Percentiles rank a stretch among this genome's conserved stretches.
phyloP scores from a whole-genome alignment of 1,140 invertebrate genomes.

The Oedothorax gibbosus region DNA sequence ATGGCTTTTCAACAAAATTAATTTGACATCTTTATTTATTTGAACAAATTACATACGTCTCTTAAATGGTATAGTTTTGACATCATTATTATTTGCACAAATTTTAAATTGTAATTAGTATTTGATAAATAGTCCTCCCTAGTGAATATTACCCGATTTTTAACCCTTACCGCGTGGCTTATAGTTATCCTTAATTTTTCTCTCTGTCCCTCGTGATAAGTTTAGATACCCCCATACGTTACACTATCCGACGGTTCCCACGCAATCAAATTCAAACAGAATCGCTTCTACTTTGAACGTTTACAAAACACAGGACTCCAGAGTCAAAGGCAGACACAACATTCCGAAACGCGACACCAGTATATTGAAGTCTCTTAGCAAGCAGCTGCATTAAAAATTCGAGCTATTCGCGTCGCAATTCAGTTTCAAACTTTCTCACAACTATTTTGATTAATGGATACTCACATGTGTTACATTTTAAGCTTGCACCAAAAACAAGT shows the following conservation, averaged over 20 bases:
- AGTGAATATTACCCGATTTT: too few species aligned
- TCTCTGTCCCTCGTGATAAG: too few species aligned
- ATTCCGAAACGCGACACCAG: background rate
- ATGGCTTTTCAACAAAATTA: too few species aligned
- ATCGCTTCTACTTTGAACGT: background rate
- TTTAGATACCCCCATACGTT: too few species aligned
- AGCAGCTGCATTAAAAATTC: background rate
- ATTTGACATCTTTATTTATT: too few species aligned
- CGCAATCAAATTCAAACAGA: background rate
- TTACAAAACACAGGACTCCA: slow-evolving; percentile 9
- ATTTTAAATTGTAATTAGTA: too few species aligned
- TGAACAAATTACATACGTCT: too few species aligned
- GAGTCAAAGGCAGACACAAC: slow-evolving; percentile 2
- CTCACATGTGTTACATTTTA: background rate
- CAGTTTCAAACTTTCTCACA: background rate
- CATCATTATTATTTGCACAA: too few species aligned
- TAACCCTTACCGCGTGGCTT: too few species aligned
- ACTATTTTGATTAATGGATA: slow-evolving; percentile 10
- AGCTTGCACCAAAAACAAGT: background rate
- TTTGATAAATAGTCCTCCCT: too few species aligned
- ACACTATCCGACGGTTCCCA: background rate
- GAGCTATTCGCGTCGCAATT: background rate
- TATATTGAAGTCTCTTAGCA: background rate
- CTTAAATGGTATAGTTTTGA: too few species aligned
- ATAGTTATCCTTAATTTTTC: too few species aligned